A percentile compares a stretch with the other conserved stretches of the same genome.
Evolutionary conservation across 2,888 invertebrate species (phyloP).

Genomic region (Acrocyrtus sp.): DNA sequence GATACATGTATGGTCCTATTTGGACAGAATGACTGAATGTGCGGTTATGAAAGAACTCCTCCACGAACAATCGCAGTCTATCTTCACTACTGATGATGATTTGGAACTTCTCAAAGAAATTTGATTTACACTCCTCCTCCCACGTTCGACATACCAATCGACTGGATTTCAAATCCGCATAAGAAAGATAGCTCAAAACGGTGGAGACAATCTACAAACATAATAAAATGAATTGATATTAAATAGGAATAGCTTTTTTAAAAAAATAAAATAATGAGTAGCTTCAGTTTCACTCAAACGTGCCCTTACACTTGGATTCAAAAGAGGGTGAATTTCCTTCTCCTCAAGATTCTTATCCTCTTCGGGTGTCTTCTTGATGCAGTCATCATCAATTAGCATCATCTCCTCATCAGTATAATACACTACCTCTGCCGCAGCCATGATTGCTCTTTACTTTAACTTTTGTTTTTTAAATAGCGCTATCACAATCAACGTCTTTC

Average conservation of each 20-base stretch:
- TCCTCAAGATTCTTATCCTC: slow-evolving; percentile 27
- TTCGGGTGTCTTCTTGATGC: slow-evolving; percentile 35
- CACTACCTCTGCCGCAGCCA: slow-evolving; percentile 41
- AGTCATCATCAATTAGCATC: slow-evolving; percentile 48
- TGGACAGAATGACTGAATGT: slow-evolving; percentile 54
- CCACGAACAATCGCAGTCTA: slow-evolving; percentile 42
- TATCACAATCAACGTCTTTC: slow-evolving; percentile 5
- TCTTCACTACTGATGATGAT: slow-evolving; percentile 54
- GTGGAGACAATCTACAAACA: slow-evolving; percentile 36
- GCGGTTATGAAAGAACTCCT: slow-evolving; percentile 53
- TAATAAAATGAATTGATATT: not conserved
- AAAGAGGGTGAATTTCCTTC: slow-evolving; percentile 39
- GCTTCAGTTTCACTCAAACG: not conserved
- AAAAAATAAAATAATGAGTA: not conserved
- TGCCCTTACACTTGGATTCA: slow-evolving; percentile 30
- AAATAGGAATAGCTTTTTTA: not conserved
- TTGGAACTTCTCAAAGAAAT: slow-evolving; percentile 48
- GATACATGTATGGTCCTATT: slow-evolving; percentile 56
- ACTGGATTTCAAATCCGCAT: slow-evolving; percentile 45
- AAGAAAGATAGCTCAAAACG: slow-evolving; percentile 45
- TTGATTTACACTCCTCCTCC: slow-evolving; percentile 46
- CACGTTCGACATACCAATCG: slow-evolving; percentile 54
- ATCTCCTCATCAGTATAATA: slow-evolving; percentile 49
- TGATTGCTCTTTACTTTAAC: slow-evolving; percentile 10
- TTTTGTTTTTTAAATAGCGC: not conserved